These are phyloP conservation scores for Cryptoblepharus egeriae DNA, from an alignment of 2,797 vertebrate genomes.

Conservation along the genomic window DNA sequence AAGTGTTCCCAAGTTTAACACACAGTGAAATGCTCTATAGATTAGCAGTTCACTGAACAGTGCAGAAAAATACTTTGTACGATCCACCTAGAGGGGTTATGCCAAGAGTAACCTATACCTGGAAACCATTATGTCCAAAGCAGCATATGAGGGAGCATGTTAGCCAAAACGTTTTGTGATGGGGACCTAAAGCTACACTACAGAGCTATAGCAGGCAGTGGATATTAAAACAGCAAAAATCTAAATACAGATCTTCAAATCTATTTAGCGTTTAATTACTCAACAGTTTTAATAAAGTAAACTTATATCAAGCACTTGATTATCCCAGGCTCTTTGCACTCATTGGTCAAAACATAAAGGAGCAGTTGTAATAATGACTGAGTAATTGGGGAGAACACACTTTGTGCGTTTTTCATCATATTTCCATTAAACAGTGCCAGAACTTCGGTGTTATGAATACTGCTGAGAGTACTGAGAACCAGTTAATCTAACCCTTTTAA, in stretches of 20 bases:
- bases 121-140: too few species aligned
- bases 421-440: neutral
- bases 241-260: neutral
- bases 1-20: too few species aligned
- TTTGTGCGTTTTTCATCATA: neutral
- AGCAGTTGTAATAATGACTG: neutral
- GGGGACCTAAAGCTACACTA: neutral
- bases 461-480: neutral
- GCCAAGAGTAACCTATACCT: too few species aligned
- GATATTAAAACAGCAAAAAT: neutral
- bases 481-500: neutral
- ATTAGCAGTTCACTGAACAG: too few species aligned
- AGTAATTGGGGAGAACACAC: neutral
- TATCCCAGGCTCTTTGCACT: neutral
- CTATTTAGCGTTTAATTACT: neutral
- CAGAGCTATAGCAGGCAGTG: neutral
- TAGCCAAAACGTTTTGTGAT: neutral
- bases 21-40: too few species aligned
- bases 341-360: neutral
- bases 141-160: neutral
- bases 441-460: neutral
- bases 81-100: too few species aligned
- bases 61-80: too few species aligned
- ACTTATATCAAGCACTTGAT: neutral
- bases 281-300: neutral